Percentiles rank a stretch among this genome's conserved stretches.
These are phyloP conservation scores for Emberiza fucata DNA, from an alignment of 2,113 vertebrate species.

Conservation along the genomic window DNA sequence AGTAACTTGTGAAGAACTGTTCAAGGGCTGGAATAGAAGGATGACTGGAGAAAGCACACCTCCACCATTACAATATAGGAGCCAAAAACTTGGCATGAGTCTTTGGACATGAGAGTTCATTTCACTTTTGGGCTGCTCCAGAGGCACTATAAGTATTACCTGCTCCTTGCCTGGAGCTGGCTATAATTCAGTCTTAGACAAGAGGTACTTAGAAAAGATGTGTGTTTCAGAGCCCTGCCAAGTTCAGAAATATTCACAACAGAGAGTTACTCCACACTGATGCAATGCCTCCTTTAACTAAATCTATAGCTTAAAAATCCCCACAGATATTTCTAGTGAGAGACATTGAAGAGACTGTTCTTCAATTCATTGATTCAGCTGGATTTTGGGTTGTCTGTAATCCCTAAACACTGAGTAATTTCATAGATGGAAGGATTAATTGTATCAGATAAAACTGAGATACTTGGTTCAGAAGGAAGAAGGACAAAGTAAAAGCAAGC, in stretches of 20 bases:
- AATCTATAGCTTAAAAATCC: background rate
- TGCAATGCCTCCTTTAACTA: background rate
- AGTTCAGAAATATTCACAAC: background rate
- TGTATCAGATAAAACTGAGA: background rate
- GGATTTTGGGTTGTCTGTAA: background rate
- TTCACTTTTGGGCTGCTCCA: background rate
- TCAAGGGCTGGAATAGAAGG: background rate
- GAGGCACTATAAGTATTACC: background rate
- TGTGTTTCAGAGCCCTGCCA: background rate
- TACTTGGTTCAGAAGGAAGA: background rate
- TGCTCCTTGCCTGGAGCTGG: background rate
- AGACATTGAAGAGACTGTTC: background rate
- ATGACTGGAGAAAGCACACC: background rate
- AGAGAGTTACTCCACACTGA: background rate
- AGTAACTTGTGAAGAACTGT: background rate
- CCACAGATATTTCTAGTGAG: background rate
- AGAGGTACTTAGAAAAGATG: background rate
- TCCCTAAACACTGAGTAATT: background rate
- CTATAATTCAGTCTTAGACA: background rate
- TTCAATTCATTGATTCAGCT: background rate
- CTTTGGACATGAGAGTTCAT: background rate
- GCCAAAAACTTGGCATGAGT: background rate
- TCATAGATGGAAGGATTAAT: background rate
- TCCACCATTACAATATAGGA: background rate
- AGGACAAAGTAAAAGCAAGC: background rate